Base-by-base conservation (phyloP, 2,888 invertebrate genomes). In the Ypsolopha sequella region DNA sequence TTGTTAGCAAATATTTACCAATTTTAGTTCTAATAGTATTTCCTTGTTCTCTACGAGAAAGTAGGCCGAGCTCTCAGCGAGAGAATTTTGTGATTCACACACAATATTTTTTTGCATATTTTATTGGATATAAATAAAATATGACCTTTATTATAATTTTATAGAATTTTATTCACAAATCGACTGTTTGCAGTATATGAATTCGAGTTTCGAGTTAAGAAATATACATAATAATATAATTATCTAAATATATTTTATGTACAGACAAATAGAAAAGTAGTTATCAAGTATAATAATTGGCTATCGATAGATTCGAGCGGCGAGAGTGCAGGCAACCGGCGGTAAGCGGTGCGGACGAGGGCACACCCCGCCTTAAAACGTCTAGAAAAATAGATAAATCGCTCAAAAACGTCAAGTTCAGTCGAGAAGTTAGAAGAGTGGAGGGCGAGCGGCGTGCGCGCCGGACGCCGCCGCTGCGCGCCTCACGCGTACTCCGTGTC, bases 401-500 rank as follows among this genome's bases (percentile, higher is more conserved):
- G 85, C 72, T 85, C 85, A 85, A 86, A 86, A 85, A 82, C 74
- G 80, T 84, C 79, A 84, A 82, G 76, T 64, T 86, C 86, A 85
- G 85, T 85, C 86, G 80, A 81, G 75, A 82, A 70, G 75, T 79
- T 73, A 80, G 80, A 77, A 76, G 74, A 75, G 70, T 66, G 62
- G 71, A 69, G 70, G 68, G 65, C 68, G 48, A 52, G 45, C 63
- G 58, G 53, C 60, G 52, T 34, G 44, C 7, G 44, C 43, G 47
- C 14, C n/a, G 43, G 54, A 41, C 48, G 38, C 46, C 24, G 48
- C 9, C 39, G 8, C 8, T 13, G 8, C 55, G 11, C 76, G 71
- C 74, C 86, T 91, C 90, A 92, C 88, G 92, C 92, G 74, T 92
- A 92, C 82, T 92, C 92, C 56, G 91, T 91, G 75, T 92, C 92